Percentiles rank a stretch among this genome's conserved stretches.
Conservation (phyloP, 2,797 vertebrate species). For the Peromyscus melanophrys region DNA sequence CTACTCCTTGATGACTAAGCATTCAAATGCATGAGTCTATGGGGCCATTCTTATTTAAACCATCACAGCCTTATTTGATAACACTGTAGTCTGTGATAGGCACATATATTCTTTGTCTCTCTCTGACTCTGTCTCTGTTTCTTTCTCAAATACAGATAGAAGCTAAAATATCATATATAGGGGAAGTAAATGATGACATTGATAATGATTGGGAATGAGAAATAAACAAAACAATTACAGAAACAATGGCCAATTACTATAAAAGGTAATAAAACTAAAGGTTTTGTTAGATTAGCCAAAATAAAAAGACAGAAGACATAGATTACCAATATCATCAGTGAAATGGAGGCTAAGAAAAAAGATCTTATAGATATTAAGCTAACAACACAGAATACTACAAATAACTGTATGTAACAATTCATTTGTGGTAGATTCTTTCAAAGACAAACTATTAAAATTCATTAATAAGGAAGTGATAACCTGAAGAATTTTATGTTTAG, state of each 20-base stretch:
- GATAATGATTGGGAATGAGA: not conserved
- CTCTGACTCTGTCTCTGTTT: not conserved
- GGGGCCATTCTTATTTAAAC: not conserved
- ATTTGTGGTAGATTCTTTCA: not conserved
- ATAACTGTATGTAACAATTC: not conserved
- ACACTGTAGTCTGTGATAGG: not conserved
- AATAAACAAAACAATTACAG: not conserved
- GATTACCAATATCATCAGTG: not conserved
- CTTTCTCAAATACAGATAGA: not conserved
- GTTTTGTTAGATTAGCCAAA: not conserved
- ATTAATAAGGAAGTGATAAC: not conserved
- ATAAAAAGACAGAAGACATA: not conserved
- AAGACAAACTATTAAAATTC: not conserved
- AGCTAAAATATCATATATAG: not conserved
- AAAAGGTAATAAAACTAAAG: not conserved
- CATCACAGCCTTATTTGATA: not conserved
- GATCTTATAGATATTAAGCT: not conserved
- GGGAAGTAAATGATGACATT: not conserved
- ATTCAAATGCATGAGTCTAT: not conserved
- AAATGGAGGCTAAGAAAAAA: not conserved
- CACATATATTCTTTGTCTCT: not conserved
- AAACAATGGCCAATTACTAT: not conserved
- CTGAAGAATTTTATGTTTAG: not conserved
- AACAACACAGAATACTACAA: not conserved
- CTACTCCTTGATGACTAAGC: not conserved